Evolutionary conservation across 35 echinoderm and acorn worm species (phyloP).

Genomic region (Ophiothrix spiculata): DNA sequence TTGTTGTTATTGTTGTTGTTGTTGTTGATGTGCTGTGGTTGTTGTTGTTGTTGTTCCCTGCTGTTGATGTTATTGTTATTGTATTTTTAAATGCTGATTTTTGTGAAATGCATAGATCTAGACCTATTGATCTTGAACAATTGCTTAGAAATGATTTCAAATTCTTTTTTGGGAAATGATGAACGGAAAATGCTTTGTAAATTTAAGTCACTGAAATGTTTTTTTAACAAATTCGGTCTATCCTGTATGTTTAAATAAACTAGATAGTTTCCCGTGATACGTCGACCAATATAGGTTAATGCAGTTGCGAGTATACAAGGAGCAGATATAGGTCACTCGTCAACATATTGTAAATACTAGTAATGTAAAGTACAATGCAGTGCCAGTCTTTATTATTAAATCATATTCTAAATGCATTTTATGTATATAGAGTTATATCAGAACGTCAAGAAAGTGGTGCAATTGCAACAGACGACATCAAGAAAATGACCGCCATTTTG

Average conservation of each 20-base stretch:
- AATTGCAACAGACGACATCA: slow-evolving; percentile 38
- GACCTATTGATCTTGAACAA: background rate
- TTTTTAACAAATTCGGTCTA: too few species aligned
- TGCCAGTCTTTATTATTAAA: background rate
- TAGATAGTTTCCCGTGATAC: too few species aligned
- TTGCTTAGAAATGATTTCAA: background rate
- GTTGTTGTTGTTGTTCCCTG: background rate
- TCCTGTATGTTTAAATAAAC: too few species aligned
- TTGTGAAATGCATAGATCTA: background rate
- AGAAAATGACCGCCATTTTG: slow-evolving; percentile 57
- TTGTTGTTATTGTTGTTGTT: too few species aligned
- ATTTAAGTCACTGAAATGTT: too few species aligned
- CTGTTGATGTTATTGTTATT: background rate
- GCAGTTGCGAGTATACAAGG: too few species aligned
- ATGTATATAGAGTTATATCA: slow-evolving; percentile 31
- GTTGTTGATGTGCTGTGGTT: too few species aligned
- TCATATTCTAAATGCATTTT: background rate
- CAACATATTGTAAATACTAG: background rate
- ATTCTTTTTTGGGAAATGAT: too few species aligned
- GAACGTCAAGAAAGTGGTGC: slow-evolving; percentile 47
- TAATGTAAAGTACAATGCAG: background rate
- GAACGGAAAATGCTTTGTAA: too few species aligned
- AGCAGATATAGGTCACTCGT: background rate
- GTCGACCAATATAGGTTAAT: too few species aligned
- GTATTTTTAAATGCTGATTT: background rate